phyloP scores from a whole-genome alignment of 2,888 invertebrate species.

The Heliothis peltigera region DNA sequence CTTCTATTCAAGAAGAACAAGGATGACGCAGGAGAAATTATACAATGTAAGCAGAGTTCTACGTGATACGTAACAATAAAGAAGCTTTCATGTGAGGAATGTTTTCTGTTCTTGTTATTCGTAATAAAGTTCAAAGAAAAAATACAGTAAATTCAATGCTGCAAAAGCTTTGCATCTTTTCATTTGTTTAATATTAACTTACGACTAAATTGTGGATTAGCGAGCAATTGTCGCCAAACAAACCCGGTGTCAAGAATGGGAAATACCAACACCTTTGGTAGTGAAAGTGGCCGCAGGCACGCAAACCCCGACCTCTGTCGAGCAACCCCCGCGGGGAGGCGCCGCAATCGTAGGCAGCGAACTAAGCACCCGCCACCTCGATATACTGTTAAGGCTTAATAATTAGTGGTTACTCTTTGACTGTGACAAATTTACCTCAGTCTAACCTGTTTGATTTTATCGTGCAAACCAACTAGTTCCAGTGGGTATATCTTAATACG shows the following conservation, averaged over 20 bases:
- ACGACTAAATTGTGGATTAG: conserved; percentile 47
- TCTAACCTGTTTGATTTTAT: conserved; percentile 1
- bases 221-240: conserved; percentile 55
- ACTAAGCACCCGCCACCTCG: conserved; percentile 17
- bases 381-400: conserved; percentile 17
- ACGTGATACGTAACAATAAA: neutral
- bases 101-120: too few species aligned
- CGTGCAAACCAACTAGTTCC: conserved; percentile 2
- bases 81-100: too few species aligned
- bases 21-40: neutral
- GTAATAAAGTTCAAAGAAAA: too few species aligned
- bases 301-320: conserved; percentile 49
- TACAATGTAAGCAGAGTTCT: neutral
- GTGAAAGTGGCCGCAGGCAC: conserved; percentile 62
- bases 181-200: conserved; percentile 36
- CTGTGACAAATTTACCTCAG: conserved; percentile 9
- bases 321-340: neutral
- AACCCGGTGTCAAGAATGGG: conserved; percentile 60
- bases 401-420: conserved; percentile 26
- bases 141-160: too few species aligned
- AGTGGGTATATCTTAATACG: too few species aligned
- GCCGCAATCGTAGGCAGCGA: conserved; percentile 7
- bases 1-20: neutral
- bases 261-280: conserved; percentile 59
- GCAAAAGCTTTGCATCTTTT: too few species aligned